A percentile compares a stretch with the other conserved stretches of the same genome.
These are phyloP conservation scores for Ictalurus punctatus DNA, from an alignment of 2,113 vertebrate genomes.

Conservation along the genomic window DNA sequence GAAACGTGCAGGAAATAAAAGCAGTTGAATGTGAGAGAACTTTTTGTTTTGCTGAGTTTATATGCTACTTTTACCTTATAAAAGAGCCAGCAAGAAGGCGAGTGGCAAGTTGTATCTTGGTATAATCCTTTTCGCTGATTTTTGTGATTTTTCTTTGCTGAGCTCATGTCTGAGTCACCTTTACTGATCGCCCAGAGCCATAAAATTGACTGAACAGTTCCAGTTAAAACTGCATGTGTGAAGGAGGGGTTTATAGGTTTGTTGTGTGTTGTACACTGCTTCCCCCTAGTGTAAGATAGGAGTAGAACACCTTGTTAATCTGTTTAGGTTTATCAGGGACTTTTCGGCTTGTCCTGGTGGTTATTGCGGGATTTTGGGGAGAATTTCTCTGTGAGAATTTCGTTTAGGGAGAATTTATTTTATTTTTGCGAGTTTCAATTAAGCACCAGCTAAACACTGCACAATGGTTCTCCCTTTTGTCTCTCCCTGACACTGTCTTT, in stretches of 20 bases:
- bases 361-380: background rate
- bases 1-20: no score
- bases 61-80: background rate
- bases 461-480: background rate
- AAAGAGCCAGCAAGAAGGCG: background rate
- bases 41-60: no score
- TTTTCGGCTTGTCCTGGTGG: background rate
- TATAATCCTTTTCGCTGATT: background rate
- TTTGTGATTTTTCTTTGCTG: no score
- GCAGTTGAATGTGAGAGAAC: no score
- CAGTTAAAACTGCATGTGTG: background rate
- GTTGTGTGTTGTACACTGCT: background rate
- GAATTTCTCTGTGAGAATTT: background rate
- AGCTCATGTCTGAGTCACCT: background rate
- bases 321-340: background rate
- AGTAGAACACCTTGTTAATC: background rate
- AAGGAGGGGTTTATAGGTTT: background rate
- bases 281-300: constrained; percentile 40
- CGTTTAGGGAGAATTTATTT: background rate
- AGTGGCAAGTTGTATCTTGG: background rate
- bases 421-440: background rate
- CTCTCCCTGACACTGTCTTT: background rate
- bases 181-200: background rate
- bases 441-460: background rate
- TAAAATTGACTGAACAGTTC: background rate